Evolutionary conservation across 2,797 vertebrate genomes (phyloP).

Genomic region (Hyperoplus immaculatus): DNA sequence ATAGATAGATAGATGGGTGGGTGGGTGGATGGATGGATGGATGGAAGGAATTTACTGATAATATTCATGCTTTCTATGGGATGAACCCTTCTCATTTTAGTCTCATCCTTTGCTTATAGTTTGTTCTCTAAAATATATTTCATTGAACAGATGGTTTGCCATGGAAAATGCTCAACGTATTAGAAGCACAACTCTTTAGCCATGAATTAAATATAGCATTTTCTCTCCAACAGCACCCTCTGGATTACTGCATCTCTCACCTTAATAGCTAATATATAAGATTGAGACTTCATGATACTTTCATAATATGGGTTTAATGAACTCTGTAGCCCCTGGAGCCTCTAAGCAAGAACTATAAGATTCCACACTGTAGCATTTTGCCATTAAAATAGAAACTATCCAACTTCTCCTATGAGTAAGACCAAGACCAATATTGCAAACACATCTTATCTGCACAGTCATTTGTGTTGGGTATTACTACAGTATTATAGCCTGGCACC

Average conservation of each 20-base stretch:
- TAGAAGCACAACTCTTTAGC: background rate
- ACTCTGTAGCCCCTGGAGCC: background rate
- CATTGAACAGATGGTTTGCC: background rate
- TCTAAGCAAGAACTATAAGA: background rate
- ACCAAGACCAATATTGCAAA: background rate
- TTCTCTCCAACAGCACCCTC: background rate
- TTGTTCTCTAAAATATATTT: background rate
- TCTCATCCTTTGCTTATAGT: background rate
- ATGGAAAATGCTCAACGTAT: background rate
- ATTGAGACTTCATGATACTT: conserved; percentile 3
- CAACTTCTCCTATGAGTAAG: background rate
- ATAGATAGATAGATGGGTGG: too few species aligned
- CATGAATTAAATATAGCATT: conserved; percentile 26
- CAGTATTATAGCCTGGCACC: background rate
- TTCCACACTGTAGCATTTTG: background rate
- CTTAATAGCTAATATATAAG: background rate
- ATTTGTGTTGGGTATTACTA: conserved; percentile 15
- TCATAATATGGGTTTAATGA: conserved; percentile 25
- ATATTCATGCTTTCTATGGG: background rate
- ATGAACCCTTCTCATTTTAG: background rate
- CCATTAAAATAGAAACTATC: background rate
- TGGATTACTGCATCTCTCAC: background rate
- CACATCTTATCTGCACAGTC: background rate
- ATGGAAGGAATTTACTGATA: too few species aligned
- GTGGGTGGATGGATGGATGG: too few species aligned